Evolutionary conservation across 2,888 invertebrate genomes (phyloP), one percentile per base, ranked within the genome.

Genomic region (Antheraea assamensis): DNA sequence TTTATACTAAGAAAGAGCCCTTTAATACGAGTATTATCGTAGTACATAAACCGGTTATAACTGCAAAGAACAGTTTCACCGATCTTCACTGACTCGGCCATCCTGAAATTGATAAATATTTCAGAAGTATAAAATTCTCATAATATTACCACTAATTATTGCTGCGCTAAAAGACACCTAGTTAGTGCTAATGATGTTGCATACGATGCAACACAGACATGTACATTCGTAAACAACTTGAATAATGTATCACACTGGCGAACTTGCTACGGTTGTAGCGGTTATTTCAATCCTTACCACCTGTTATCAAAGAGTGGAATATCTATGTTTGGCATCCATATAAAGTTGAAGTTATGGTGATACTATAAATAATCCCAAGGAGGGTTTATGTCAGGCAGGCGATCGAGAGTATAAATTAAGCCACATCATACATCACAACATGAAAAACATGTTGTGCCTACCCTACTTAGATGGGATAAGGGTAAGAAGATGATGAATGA

Each of bases 121-220:
- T 52, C 52, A 13, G 15, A 13, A 61, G 24, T 35, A n/a, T 31
- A 31, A 31, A 68, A 47, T 24, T 72, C 68, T 24, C 17, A 68
- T 19, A 31, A 31, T n/a, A 31, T 30, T 19, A 15, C 68, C 7
- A 17, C 47, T 24, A 52, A 7, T 15, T 68, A 35, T 49, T 71
- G 35, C 47, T 13, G 30, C n/a, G 19, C 17, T 27, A 47, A 68
- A 30, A 47, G 75, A 31, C 73, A 83, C 79, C 75, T 83, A 49
- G 42, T 81, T 21, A 74, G 58, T 5, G 71, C 77, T 8, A 71
- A 71, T 21, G 70, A 77, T 0, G 75, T 72, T 1, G 52, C 21
- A 19, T 68, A 66, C n/a, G 76, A 1, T n/a, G 42, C 72, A 0
- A 49, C 72, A 17, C 27, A 52, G 72, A 49, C 66, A 31, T 68